Evolutionary conservation across 2,888 invertebrate genomes (phyloP), one percentile per base, ranked within the genome.

Genomic region (Lysandra coridon): DNA sequence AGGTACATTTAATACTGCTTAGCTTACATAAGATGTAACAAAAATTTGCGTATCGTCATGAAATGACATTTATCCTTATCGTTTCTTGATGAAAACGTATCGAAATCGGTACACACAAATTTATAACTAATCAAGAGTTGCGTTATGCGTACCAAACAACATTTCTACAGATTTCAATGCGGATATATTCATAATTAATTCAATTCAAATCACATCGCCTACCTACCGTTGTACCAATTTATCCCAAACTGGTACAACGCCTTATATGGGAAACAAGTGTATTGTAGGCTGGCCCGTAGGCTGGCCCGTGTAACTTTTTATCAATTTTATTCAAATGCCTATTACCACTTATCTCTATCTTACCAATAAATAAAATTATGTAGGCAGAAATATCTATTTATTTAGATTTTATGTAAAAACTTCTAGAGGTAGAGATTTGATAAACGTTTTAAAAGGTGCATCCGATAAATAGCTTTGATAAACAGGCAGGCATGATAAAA

Each of bases 201-300:
- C 90, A 90, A 92, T 92, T 93, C 90, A 91, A 92, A 92, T 92
- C 93, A 92, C 91, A 90, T 90, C 90, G 90, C 90, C 92, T 90
- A 91, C 91, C 88, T 88, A 86, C 85, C 86, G 87, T 89, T 57
- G 57, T 57, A 57, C 87, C 88, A 89, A 91, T 92, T 91, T 90
- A 90, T 89, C 88, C 86, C 84, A 84, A 85, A 86, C 84, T 85
- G 86, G 87, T 87, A 85, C 83, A 85, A 79, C 77, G 80, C 89
- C 90, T 85, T 89, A 86, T 89, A 89, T 84, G 90, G 89, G 81
- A 82, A 83, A 84, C 85, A 85, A 87, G 87, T 88, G 87, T 87
- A 85, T 86, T 83, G 82, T 83, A 82, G 85, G 84, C n/a, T n/a
- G n/a, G n/a, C n/a, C n/a, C 86, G 75, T 78, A 74, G 62, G 33